These are phyloP conservation scores for Chromis chromis DNA, from an alignment of 2,797 vertebrate species.

Conservation along the genomic window DNA sequence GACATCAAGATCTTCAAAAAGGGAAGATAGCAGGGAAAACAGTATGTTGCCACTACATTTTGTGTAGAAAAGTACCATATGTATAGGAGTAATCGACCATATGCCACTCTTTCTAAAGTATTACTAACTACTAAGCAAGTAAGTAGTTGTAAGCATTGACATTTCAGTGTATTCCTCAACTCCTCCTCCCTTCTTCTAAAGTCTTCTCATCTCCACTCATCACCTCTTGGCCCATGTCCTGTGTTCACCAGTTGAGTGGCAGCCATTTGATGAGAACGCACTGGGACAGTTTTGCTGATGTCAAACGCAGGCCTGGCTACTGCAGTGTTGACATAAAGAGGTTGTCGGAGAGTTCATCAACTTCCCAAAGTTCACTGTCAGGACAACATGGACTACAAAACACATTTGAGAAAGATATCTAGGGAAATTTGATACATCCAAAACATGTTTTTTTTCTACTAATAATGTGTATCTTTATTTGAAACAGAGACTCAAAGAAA, in stretches of 20 bases:
- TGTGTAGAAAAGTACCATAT: not conserved
- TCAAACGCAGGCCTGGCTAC: conserved; percentile 55
- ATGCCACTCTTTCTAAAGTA: not conserved
- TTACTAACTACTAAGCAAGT: not conserved
- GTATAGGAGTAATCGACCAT: not conserved
- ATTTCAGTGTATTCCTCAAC: conserved; percentile 11
- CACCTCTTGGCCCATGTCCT: conserved; percentile 56
- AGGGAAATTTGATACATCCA: conserved; percentile 14
- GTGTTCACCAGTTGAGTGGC: conserved; percentile 69
- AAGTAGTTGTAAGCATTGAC: not conserved
- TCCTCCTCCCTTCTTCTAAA: not conserved
- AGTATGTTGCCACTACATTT: not conserved
- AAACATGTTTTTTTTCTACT: conserved; percentile 29
- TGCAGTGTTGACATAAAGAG: conserved; percentile 74
- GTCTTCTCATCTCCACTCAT: conserved; percentile 42
- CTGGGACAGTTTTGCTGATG: conserved; percentile 78
- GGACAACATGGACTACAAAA: conserved; percentile 30
- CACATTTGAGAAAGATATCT: conserved; percentile 3
- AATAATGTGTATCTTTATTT: conserved; percentile 17
- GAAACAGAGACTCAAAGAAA: conserved; percentile 33
- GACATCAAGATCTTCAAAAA: not conserved
- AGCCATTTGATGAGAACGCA: conserved; percentile 71
- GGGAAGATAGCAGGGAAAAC: not conserved
- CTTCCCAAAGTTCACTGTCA: conserved; percentile 59
- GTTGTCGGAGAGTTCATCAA: conserved; percentile 60